Conservation (phyloP, 1,140 invertebrate genomes). For the Formica exsecta region DNA sequence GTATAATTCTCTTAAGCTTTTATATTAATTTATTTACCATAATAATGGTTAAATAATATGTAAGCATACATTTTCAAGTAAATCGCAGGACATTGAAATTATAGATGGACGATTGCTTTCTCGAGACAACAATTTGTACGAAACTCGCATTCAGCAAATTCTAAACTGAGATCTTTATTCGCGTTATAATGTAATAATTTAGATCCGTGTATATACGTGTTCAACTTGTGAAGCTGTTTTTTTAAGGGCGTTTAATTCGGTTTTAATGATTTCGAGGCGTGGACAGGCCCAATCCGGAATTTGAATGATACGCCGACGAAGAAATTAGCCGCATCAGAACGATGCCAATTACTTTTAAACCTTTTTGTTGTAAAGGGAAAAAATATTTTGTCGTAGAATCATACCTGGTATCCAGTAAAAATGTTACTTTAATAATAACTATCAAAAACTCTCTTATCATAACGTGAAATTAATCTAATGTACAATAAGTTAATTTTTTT, state of each 20-base stretch:
- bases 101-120: not conserved
- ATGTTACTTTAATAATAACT: not conserved
- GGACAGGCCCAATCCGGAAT: slow-evolving; percentile 60
- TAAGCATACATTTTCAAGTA: too few relatives aligned
- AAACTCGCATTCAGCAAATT: not conserved
- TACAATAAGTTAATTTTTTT: slow-evolving; percentile 23
- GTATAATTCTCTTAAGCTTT: not conserved
- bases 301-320: slow-evolving; percentile 40
- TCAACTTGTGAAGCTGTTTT: slow-evolving; percentile 74
- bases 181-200: slow-evolving; percentile 80
- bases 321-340: slow-evolving; percentile 58
- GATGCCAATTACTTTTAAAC: slow-evolving; percentile 12
- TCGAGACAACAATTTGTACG: not conserved
- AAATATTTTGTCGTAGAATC: slow-evolving; percentile 14
- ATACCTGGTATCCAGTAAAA: not conserved
- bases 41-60: not conserved
- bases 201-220: slow-evolving; percentile 64
- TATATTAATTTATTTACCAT: not conserved
- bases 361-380: not conserved
- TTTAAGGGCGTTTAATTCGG: slow-evolving; percentile 73
- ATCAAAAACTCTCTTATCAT: slow-evolving; percentile 28
- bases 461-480: slow-evolving; percentile 40
- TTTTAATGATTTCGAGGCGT: slow-evolving; percentile 78
- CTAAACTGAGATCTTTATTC: slow-evolving; percentile 46
- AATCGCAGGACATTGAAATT: not conserved